These are phyloP conservation scores for Salvelinus namaycush DNA, from an alignment of 2,113 vertebrate genomes.

Conservation along the genomic window DNA sequence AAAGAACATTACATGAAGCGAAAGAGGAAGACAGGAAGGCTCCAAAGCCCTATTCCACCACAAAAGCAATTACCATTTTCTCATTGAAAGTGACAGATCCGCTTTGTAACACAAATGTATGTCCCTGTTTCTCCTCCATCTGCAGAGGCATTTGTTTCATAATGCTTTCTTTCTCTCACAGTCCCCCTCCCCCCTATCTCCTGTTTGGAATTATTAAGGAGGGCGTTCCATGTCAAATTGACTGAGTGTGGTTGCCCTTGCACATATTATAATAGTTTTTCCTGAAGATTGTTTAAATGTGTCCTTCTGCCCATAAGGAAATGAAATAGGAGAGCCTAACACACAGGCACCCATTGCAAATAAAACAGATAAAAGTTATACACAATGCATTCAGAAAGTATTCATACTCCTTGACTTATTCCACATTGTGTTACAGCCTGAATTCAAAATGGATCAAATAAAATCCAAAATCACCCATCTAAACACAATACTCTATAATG, in stretches of 20 bases:
- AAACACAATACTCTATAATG: too few species aligned
- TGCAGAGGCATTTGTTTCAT: slow-evolving; percentile 71
- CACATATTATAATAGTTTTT: background rate
- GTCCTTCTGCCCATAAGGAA: slow-evolving; percentile 25
- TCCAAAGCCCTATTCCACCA: slow-evolving; percentile 27
- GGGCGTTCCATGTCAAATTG: background rate
- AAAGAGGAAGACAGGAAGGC: slow-evolving; percentile 32
- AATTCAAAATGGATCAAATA: too few species aligned
- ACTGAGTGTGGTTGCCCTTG: background rate
- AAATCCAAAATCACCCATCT: too few species aligned
- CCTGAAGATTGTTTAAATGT: slow-evolving; percentile 10
- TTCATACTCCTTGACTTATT: too few species aligned
- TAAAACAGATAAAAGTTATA: slow-evolving; percentile 46
- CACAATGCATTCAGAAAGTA: slow-evolving; percentile 28
- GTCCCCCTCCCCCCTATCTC: background rate
- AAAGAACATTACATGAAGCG: slow-evolving; percentile 34
- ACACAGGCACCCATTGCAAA: slow-evolving; percentile 11
- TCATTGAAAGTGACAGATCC: slow-evolving; percentile 53
- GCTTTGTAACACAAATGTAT: slow-evolving; percentile 61
- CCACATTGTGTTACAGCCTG: too few species aligned
- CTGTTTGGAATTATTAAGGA: background rate
- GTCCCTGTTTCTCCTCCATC: slow-evolving; percentile 67
- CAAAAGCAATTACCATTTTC: slow-evolving; percentile 50
- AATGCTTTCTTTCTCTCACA: slow-evolving; percentile 31
- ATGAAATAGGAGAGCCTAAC: background rate